Percentiles rank a stretch among this genome's conserved stretches.
Conservation (phyloP, 2,888 invertebrate genomes). For the Cephonodes hylas region DNA sequence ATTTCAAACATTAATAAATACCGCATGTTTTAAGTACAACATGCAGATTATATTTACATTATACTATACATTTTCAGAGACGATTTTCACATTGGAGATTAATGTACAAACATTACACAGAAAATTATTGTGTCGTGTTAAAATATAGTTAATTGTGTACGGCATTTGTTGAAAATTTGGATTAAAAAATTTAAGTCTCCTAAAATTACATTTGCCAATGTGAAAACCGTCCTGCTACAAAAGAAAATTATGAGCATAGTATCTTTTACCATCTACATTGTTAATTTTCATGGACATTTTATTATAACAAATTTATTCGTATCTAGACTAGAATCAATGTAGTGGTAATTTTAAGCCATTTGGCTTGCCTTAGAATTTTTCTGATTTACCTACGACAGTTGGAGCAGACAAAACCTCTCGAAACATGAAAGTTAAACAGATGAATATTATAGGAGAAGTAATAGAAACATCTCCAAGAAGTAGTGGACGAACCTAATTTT, state of each 20-base stretch:
- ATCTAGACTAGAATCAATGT: neutral
- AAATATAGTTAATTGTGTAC: too few relatives aligned
- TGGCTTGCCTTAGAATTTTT: too few relatives aligned
- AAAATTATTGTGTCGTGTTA: too few relatives aligned
- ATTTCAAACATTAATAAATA: constrained; percentile 4
- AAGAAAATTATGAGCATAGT: neutral
- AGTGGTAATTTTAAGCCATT: neutral
- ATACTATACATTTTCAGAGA: neutral
- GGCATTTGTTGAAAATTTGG: too few relatives aligned
- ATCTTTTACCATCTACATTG: neutral
- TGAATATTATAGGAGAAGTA: too few relatives aligned
- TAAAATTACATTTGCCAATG: neutral
- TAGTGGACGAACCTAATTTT: too few relatives aligned
- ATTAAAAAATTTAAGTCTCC: too few relatives aligned
- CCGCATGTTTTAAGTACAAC: neutral
- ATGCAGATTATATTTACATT: constrained; percentile 9
- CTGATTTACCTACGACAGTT: too few relatives aligned
- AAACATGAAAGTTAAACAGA: too few relatives aligned
- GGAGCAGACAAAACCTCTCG: too few relatives aligned
- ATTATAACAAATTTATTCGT: neutral
- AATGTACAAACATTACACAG: too few relatives aligned
- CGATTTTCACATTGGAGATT: neutral
- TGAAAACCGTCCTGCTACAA: neutral
- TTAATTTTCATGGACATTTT: neutral
- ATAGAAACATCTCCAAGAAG: too few relatives aligned